Evolutionary conservation across 1,140 invertebrate genomes (phyloP).

Genomic region (Bombyx mandarina): DNA sequence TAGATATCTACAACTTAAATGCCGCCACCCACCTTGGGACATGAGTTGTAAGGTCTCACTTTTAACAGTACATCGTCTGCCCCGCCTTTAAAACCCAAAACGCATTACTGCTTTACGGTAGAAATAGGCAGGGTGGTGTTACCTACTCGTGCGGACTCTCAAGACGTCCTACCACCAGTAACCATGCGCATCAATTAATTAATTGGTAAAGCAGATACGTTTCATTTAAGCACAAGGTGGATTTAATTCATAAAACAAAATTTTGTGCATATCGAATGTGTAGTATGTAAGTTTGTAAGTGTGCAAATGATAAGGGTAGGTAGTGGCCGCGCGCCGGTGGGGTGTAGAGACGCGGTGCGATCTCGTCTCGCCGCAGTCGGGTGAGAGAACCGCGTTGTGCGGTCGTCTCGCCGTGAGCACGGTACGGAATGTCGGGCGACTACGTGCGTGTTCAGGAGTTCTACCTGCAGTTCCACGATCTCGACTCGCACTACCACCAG

Average conservation of each 20-base stretch:
- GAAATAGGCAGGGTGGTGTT: no score
- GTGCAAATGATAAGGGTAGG: not conserved
- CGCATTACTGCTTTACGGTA: no score
- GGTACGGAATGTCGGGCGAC: slow-evolving; percentile 32
- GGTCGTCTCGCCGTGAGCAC: slow-evolving; percentile 9
- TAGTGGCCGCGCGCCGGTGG: not conserved
- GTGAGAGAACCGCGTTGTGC: slow-evolving; percentile 8
- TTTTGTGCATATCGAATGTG: not conserved
- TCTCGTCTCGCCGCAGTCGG: slow-evolving; percentile 12
- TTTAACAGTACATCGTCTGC: no score
- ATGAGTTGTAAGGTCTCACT: no score
- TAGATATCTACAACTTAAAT: no score
- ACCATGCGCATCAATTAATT: no score
- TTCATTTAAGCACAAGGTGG: not conserved
- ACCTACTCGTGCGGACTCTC: no score
- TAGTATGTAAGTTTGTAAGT: slow-evolving; percentile 1
- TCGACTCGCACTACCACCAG: slow-evolving; percentile 32
- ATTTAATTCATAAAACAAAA: not conserved
- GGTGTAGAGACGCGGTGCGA: slow-evolving; percentile 1
- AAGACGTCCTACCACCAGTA: no score
- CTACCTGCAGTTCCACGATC: slow-evolving; percentile 36
- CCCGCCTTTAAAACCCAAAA: no score
- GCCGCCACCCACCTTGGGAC: no score
- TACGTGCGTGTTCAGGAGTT: slow-evolving; percentile 37
- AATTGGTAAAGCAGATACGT: no score